Conservation (phyloP, 2,113 vertebrate genomes). For the Siniperca knerii region DNA sequence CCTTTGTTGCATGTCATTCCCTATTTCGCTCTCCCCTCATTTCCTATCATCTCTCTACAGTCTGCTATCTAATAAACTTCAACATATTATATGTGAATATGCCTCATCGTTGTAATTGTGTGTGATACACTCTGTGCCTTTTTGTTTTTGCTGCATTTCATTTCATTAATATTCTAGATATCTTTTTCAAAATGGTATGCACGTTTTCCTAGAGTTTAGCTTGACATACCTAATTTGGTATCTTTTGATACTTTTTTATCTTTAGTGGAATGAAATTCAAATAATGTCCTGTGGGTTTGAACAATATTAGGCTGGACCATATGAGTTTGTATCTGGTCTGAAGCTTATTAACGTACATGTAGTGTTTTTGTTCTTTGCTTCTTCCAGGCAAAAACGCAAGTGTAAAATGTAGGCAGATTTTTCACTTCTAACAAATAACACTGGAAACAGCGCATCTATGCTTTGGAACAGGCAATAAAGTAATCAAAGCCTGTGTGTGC, state of each 20-base stretch:
- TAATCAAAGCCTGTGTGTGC: constrained; percentile 14
- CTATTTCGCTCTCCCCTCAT: background rate
- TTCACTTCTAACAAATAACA: background rate
- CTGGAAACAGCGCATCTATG: fast-evolving
- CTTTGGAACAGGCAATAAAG: background rate
- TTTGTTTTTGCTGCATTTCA: constrained; percentile 1
- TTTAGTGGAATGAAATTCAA: background rate
- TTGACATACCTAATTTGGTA: background rate
- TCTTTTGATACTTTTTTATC: background rate
- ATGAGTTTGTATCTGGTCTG: background rate
- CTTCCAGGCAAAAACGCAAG: background rate
- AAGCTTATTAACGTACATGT: background rate
- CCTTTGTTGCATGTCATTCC: background rate
- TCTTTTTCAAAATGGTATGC: background rate
- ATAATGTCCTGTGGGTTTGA: background rate
- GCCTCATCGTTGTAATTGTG: too few species aligned
- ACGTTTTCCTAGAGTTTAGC: background rate
- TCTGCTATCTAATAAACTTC: background rate
- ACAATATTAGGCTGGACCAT: background rate
- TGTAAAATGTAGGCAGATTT: background rate
- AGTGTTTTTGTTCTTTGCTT: background rate
- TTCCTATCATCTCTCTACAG: background rate
- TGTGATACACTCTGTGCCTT: background rate
- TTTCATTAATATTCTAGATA: background rate
- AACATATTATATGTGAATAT: background rate